Percentiles rank a stretch among this genome's conserved stretches.
Evolutionary conservation across 2,113 vertebrate genomes (phyloP).

Genomic region (Paralichthys olivaceus): DNA sequence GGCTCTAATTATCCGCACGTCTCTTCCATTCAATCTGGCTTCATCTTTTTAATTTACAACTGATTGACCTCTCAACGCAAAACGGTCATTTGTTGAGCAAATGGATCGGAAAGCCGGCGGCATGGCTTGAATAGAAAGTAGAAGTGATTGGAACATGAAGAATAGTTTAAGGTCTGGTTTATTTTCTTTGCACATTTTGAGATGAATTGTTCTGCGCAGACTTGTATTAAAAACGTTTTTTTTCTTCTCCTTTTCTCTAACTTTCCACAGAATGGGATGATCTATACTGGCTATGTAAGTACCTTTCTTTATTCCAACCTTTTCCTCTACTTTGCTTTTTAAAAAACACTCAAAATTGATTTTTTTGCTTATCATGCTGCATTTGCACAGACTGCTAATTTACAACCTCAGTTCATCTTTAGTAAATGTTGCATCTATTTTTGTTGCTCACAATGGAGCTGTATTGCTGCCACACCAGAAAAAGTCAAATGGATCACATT

Average conservation of each 20-base stretch:
- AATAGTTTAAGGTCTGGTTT: constrained; percentile 33
- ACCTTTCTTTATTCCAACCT: neutral
- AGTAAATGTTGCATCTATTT: too few relatives aligned
- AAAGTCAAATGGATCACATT: neutral
- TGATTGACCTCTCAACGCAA: constrained; percentile 66
- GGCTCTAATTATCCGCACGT: constrained; percentile 56
- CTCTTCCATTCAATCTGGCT: constrained; percentile 63
- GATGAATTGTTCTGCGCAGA: constrained; percentile 19
- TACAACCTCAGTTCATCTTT: too few relatives aligned
- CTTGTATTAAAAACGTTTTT: constrained; percentile 7
- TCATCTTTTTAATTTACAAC: constrained; percentile 58
- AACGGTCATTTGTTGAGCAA: constrained; percentile 57
- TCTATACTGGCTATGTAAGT: constrained; percentile 92
- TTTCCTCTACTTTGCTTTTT: neutral
- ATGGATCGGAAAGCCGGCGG: constrained; percentile 52
- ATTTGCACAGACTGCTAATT: too few relatives aligned
- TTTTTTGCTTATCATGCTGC: too few relatives aligned
- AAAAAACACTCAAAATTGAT: too few relatives aligned
- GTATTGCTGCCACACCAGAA: too few relatives aligned
- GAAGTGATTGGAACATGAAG: constrained; percentile 27
- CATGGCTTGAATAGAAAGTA: constrained; percentile 58
- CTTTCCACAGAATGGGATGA: constrained; percentile 86
- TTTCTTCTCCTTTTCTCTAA: constrained; percentile 19
- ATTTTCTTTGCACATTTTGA: constrained; percentile 22
- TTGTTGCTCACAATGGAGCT: too few relatives aligned